Base-by-base conservation (phyloP, 2,113 vertebrate genomes). In the Nipponia nippon region DNA sequence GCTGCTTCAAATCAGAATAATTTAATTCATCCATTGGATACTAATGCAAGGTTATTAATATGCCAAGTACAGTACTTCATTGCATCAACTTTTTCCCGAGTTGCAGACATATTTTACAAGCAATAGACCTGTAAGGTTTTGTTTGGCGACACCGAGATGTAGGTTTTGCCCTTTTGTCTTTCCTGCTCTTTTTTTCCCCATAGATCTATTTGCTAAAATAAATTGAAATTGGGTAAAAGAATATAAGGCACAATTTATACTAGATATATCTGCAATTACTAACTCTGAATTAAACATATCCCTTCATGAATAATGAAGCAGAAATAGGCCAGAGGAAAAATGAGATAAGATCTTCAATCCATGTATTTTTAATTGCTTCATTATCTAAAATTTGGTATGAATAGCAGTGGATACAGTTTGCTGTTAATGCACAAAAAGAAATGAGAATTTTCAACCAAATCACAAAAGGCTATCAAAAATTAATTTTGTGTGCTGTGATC, bases 331-430 rank as follows among this genome's bases (percentile, higher is more conserved):
- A 97, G 97, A 97, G 97, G 97, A 98, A 98, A 98, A 97, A 98
- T 95, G 95, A 98, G 98, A 98, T 98, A 98, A 97, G 97, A 98
- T 98, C 98, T 98, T 98, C 98, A 98, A 98, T 98, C 97, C 98
- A 98, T 98, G 98, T 98, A 98, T 98, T 98, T 99, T 98, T 98
- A 99, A 98, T 98, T 98, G 98, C 98, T 98, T 98, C 98, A 98
- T 98, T 98, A 98, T 98, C 98, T 98, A 98, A 98, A 98, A 97
- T 98, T 98, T 98, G 96, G 98, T 98, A 96, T 97, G 98, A 98
- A 98, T 98, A 98, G 98, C 97, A 93, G 96, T 97, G 96, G 97
- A 97, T 98, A 98, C 97, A 97, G 97, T 98, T 98, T 98, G 97
- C 97, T 98, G 98, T 98, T 98, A 98, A 97, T 98, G 97, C 97